Conservation (phyloP, 2,888 invertebrate genomes). For the Ctenicera cuprea region DNA sequence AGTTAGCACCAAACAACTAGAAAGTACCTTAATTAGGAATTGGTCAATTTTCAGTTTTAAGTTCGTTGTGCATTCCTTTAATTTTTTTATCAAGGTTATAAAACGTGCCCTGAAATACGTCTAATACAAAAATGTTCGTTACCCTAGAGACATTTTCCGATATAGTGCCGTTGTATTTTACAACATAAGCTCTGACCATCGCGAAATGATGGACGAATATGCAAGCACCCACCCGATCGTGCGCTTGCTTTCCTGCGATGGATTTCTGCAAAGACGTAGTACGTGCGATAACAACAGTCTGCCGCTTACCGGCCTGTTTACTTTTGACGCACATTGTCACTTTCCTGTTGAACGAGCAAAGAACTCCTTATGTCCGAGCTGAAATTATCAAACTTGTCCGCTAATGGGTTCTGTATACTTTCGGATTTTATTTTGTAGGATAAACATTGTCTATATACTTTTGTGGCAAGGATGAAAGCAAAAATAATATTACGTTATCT, state of each 20-base stretch:
- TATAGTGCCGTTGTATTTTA: constrained; percentile 38
- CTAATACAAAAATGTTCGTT: background rate
- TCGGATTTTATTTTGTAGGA: constrained; percentile 3
- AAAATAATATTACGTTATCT: background rate
- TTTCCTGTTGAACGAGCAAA: constrained; percentile 44
- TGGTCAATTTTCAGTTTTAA: too few species aligned
- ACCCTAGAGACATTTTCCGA: constrained; percentile 15
- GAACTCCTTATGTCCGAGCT: constrained; percentile 42
- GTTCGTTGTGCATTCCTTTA: background rate
- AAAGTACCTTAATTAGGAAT: too few species aligned
- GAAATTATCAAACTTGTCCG: constrained; percentile 29
- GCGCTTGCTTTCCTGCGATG: constrained; percentile 68
- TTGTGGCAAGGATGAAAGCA: background rate
- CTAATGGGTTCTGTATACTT: constrained; percentile 21
- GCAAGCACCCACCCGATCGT: constrained; percentile 64
- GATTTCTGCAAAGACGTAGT: constrained; percentile 72
- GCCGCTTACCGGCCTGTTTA: constrained; percentile 58
- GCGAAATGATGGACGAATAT: constrained; percentile 53
- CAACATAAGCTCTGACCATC: constrained; percentile 51
- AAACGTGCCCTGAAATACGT: constrained; percentile 26
- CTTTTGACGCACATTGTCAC: constrained; percentile 50
- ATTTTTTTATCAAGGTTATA: background rate
- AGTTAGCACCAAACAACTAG: too few species aligned
- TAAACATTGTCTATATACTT: constrained; percentile 6
- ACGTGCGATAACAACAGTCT: constrained; percentile 72